Evolutionary conservation across 2,113 vertebrate genomes (phyloP).

Genomic region (Pygathrix nemaeus): DNA sequence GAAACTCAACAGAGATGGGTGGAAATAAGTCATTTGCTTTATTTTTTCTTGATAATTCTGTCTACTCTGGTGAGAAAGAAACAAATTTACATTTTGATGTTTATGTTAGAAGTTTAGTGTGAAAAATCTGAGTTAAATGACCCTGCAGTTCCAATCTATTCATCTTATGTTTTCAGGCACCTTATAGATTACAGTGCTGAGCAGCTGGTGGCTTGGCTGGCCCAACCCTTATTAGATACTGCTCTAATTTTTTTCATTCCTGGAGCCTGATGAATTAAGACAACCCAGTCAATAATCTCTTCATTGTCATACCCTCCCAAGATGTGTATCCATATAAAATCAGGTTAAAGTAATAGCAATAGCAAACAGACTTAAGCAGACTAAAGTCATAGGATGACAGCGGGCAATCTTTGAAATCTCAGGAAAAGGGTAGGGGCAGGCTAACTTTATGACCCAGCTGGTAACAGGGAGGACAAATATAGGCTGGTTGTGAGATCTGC

Average conservation of each 20-base stretch:
- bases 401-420: background rate
- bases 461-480: background rate
- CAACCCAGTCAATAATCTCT: background rate
- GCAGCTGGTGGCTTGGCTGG: background rate
- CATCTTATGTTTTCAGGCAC: background rate
- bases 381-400: background rate
- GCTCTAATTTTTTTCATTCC: background rate
- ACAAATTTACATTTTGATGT: constrained; percentile 19
- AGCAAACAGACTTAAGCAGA: background rate
- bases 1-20: background rate
- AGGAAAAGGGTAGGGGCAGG: background rate
- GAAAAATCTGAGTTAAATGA: constrained; percentile 36
- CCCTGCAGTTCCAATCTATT: constrained; percentile 9
- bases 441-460: background rate
- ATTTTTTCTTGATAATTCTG: constrained; percentile 37
- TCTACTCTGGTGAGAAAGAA: constrained; percentile 10
- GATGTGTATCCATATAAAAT: background rate
- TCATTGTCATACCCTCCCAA: background rate
- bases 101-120: constrained; percentile 7
- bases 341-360: background rate
- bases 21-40: background rate
- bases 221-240: background rate
- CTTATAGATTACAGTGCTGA: background rate
- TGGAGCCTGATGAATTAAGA: background rate
- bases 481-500: background rate